These are phyloP conservation scores for Leptinotarsa defecta DNA, from an alignment of 1,140 invertebrate species.

Conservation along the genomic window DNA sequence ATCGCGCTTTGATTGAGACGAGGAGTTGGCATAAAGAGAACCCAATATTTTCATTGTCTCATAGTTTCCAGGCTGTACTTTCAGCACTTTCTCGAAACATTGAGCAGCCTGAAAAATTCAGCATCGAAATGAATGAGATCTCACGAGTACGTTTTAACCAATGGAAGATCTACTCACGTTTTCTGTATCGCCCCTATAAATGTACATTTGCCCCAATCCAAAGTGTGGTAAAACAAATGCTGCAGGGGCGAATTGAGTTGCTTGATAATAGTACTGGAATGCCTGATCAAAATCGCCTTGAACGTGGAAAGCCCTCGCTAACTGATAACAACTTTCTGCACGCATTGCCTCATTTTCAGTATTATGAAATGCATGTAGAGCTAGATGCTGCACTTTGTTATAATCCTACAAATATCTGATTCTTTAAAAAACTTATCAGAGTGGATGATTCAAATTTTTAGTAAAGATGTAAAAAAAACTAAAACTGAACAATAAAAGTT, in stretches of 20 bases:
- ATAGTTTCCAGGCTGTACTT: conserved; percentile 96
- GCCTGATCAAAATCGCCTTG: conserved; percentile 96
- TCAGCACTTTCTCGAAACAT: conserved; percentile 98
- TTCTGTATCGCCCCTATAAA: conserved; percentile 94
- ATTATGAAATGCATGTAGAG: conserved; percentile 96
- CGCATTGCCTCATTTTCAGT: conserved; percentile 99
- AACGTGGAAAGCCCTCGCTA: conserved; percentile 95
- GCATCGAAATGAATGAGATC: background rate
- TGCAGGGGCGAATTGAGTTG: conserved; percentile 94
- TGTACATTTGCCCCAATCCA: conserved; percentile 99
- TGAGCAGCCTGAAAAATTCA: conserved; percentile 67
- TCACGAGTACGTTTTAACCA: background rate
- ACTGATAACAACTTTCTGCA: conserved; percentile 97
- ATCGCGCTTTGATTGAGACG: conserved; percentile 87
- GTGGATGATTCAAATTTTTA: too few species aligned
- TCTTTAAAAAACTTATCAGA: background rate
- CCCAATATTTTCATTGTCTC: conserved; percentile 99
- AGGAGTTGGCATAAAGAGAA: conserved; percentile 92
- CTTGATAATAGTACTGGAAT: conserved; percentile 99
- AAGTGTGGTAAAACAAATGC: conserved; percentile 97
- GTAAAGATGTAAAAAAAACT: too few species aligned
- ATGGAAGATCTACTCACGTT: conserved; percentile 66
- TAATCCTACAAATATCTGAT: conserved; percentile 66
- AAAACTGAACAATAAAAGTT: too few species aligned
- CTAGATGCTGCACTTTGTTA: conserved; percentile 93